Evolutionary conservation across 1,140 invertebrate genomes (phyloP), one percentile per base, ranked within the genome.

Genomic region (Ceratina australensis): DNA sequence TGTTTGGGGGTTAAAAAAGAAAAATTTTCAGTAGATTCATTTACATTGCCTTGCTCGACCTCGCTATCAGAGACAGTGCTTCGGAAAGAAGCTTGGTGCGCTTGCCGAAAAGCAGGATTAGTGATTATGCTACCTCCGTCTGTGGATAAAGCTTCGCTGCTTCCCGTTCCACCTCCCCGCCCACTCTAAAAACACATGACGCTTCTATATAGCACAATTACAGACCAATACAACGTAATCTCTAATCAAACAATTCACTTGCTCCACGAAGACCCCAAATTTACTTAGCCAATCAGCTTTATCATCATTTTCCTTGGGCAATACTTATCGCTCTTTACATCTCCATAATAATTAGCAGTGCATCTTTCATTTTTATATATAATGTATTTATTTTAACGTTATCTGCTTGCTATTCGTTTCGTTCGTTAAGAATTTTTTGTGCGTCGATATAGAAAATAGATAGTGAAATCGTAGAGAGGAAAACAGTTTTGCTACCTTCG

Each of bases 41-140:
- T 96, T 94, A 97, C 97, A 94, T 96, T 96, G 90, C 95, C 94
- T 89, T 95, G 95, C 93, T 98, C 96, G 88, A 97, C 95, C 93
- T 98, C 98, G 88, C 97, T 98, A 92, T 99, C 98, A 81, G 97
- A 98, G 79, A 98, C 95, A 67, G 97, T 97, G 82, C 97, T 97
- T 85, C 97, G 94, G 92, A 96, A 95, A 61, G 96, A 96, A 87
- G 93, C 89, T 82, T 92, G 90, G 86, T 93, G 93, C 83, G 88
- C 89, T 89, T 90, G 88, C 77, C 91, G 87, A 86, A 94, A 95
- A 76, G 95, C 94, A 77, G 96, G 95, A 92, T 97, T 97, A 81
- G 96, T 96, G 82, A 96, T 96, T 90, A 96, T 96, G 88, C 95
- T 96, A 85, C 96, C 96, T 86, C 95, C 94, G 87, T 96, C 95